Conservation (phyloP, 1,140 invertebrate genomes). For the Drosophila rhopaloa region DNA sequence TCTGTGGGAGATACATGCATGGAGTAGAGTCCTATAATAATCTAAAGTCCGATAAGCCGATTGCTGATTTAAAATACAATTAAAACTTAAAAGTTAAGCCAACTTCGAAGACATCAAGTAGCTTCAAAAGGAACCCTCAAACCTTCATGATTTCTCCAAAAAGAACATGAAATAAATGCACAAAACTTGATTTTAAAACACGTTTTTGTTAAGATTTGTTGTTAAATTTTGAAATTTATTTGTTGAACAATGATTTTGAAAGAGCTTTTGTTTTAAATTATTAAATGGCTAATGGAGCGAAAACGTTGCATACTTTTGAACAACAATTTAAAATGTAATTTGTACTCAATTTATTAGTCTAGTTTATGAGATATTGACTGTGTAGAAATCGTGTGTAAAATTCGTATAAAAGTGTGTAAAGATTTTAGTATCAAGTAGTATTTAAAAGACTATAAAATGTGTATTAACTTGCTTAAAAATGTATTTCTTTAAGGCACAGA, state of each 20-base stretch:
- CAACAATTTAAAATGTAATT: background rate
- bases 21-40: background rate
- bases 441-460: background rate
- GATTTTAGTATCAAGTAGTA: background rate
- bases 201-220: background rate
- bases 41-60: background rate
- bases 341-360: background rate
- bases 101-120: background rate
- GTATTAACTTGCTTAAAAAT: background rate
- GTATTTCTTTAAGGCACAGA: background rate
- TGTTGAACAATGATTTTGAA: background rate
- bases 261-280: background rate
- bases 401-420: background rate
- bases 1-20: conserved; percentile 1
- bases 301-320: background rate
- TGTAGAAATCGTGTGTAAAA: background rate
- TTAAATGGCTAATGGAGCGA: background rate
- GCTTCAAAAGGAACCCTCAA: too few relatives aligned
- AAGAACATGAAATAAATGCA: too few relatives aligned
- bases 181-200: background rate
- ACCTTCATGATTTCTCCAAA: too few relatives aligned
- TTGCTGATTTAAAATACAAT: conserved; percentile 1
- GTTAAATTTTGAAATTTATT: background rate
- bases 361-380: background rate
- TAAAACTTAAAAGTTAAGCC: background rate